Percentiles rank a stretch among this genome's conserved stretches.
Conservation (phyloP, 1,140 invertebrate genomes). For the Drosophila repleta region DNA sequence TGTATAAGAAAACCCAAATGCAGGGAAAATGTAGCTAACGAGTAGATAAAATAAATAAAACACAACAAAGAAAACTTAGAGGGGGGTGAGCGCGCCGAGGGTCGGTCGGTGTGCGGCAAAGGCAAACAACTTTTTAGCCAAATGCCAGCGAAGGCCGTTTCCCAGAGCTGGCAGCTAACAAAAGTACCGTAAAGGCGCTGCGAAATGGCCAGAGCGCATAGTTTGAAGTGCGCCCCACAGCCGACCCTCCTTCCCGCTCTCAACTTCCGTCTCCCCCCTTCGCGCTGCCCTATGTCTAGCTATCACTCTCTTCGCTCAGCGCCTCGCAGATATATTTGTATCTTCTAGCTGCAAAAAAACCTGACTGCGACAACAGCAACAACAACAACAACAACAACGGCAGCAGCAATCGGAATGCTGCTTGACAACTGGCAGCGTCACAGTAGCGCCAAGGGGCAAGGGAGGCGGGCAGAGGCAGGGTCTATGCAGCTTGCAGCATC, state of each 20-base stretch:
- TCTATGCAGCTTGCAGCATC: slow-evolving; percentile 34
- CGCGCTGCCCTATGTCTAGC: not conserved
- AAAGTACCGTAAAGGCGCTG: slow-evolving; percentile 66
- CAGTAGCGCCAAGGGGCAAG: slow-evolving; percentile 12
- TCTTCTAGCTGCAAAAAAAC: slow-evolving; percentile 46
- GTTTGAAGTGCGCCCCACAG: slow-evolving; percentile 2
- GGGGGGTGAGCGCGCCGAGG: not conserved
- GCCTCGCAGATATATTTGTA: slow-evolving; percentile 31
- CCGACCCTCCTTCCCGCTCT: not conserved
- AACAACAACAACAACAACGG: slow-evolving; percentile 27
- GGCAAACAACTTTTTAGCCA: slow-evolving; percentile 72
- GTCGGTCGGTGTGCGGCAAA: slow-evolving; percentile 39
- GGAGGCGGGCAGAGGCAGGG: not conserved
- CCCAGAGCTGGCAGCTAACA: slow-evolving; percentile 43
- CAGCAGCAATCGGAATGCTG: slow-evolving; percentile 66
- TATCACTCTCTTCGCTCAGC: slow-evolving; percentile 14
- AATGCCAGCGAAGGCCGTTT: slow-evolving; percentile 72
- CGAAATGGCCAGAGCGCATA: slow-evolving; percentile 29
- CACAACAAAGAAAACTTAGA: slow-evolving; percentile 16
- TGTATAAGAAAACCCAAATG: slow-evolving; percentile 29
- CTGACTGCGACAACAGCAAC: slow-evolving; percentile 51
- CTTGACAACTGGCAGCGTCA: slow-evolving; percentile 68
- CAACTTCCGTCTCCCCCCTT: not conserved
- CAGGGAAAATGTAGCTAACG: slow-evolving; percentile 57
- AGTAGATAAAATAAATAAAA: slow-evolving; percentile 61